Conservation (phyloP, 2,113 vertebrate genomes). For the Suricata suricatta region DNA sequence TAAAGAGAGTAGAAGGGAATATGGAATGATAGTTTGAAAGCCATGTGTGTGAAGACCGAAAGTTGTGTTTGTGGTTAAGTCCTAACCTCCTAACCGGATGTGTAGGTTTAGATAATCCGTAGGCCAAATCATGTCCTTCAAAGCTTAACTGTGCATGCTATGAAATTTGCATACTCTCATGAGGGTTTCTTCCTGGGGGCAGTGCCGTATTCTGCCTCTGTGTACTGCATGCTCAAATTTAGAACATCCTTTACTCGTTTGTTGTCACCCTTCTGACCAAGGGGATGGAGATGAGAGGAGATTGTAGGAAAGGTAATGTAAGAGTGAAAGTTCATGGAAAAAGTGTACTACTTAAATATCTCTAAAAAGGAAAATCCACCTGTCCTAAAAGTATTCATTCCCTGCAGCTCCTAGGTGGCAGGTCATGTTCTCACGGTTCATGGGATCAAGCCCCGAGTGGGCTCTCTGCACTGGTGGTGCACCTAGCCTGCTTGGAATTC, state of each 20-base stretch:
- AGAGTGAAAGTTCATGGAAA: not conserved
- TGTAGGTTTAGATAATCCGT: not conserved
- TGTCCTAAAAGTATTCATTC: not conserved
- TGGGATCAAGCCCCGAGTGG: too few relatives aligned
- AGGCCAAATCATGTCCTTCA: not conserved
- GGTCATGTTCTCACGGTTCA: too few relatives aligned
- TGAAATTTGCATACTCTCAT: not conserved
- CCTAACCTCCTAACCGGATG: not conserved
- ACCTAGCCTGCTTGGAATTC: too few relatives aligned
- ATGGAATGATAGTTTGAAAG: slow-evolving; percentile 5
- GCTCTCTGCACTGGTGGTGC: too few relatives aligned
- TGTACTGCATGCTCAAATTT: not conserved
- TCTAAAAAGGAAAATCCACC: not conserved
- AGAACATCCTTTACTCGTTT: not conserved
- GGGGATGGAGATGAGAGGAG: not conserved
- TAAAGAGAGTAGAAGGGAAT: not conserved
- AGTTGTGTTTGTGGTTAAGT: slow-evolving; percentile 32
- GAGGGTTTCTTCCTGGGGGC: not conserved
- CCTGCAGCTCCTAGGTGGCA: not conserved
- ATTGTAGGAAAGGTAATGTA: not conserved
- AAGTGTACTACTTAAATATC: not conserved
- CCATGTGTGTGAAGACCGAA: not conserved
- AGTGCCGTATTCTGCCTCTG: not conserved
- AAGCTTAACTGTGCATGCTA: not conserved
- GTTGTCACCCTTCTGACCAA: not conserved